Base-by-base conservation (phyloP, 1,140 invertebrate species). In the Drosophila simulans region DNA sequence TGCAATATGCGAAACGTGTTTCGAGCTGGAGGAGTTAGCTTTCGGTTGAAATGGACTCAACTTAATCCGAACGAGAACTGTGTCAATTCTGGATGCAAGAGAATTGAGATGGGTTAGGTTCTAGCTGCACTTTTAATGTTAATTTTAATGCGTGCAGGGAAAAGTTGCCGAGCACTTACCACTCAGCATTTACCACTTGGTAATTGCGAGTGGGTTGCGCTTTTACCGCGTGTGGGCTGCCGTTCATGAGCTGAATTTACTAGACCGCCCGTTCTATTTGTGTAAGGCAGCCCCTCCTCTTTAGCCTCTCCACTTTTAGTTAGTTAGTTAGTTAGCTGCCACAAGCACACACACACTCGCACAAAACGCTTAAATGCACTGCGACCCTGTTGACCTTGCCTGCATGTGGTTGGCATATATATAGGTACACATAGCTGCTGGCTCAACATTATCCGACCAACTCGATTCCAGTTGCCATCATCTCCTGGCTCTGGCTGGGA, bases 181-280 rank as follows among this genome's bases (percentile, higher is more conserved):
- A 53, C 27, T 39, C 48, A n/a, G 42, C 63, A 55, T 35, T 48
- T 56, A 48, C 68, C 48, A 53, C 69, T 77, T 78, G 76, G 58
- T 82, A 69, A 74, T 82, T 82, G 80, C 74, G 55, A 45, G 73
- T 60, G 71, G 66, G 62, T 37, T 51, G 49, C 35, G 42, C 48
- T 53, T 59, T 73, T 68, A 43, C 54, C 17, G 35, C 25, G 39
- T 37, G 25, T 43, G 42, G 37, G 40, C 25, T 66, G 66, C 59
- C 55, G 55, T 60, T 75, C 80, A 82, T 80, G 77, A 85, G 77
- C 48, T 69, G 81, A 69, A 80, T 80, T 80, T 84, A 69, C 85
- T 85, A 69, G 62, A 55, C 8, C 69, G 25, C 35, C 48, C 27
- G 17, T 65, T 43, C 27, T 66, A 31, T 15, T 56, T 42, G 54